These are phyloP conservation scores for Tupiocoris notatus DNA, from an alignment of 2,888 invertebrate genomes.

Conservation along the genomic window DNA sequence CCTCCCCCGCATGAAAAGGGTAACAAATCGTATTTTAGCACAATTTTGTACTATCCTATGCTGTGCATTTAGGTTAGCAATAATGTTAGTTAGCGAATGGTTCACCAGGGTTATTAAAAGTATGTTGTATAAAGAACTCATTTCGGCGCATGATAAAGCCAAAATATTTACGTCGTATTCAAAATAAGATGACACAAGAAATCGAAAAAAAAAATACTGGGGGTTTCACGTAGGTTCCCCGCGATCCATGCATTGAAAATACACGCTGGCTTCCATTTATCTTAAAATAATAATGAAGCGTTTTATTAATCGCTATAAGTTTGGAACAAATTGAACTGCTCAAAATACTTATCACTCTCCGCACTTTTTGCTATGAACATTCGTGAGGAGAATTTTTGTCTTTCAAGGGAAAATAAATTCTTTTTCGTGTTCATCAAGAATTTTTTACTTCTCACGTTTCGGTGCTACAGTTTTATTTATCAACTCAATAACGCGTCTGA, in stretches of 20 bases:
- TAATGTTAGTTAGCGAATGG: slow-evolving; percentile 47
- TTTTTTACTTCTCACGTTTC: no score
- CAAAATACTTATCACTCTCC: slow-evolving; percentile 23
- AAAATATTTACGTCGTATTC: slow-evolving; percentile 4
- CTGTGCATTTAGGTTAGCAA: slow-evolving; percentile 47
- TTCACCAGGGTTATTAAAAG: slow-evolving; percentile 46
- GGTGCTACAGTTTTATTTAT: no score
- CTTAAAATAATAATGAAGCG: slow-evolving; percentile 7
- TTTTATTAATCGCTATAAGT: neutral
- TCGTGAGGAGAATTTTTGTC: neutral
- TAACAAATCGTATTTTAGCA: slow-evolving; percentile 28
- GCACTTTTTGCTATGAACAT: slow-evolving; percentile 3
- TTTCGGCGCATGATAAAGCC: slow-evolving; percentile 28
- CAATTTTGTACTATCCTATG: slow-evolving; percentile 45
- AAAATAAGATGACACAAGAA: neutral
- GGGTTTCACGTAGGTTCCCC: slow-evolving; percentile 44
- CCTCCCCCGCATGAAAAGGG: slow-evolving; percentile 28
- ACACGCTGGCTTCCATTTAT: slow-evolving; percentile 35
- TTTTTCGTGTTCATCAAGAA: no score
- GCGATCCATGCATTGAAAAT: slow-evolving; percentile 42
- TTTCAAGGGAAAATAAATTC: neutral
- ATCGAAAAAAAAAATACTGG: slow-evolving; percentile 24
- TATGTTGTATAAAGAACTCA: slow-evolving; percentile 3
- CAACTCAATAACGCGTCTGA: no score
- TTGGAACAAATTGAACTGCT: slow-evolving; percentile 30